Evolutionary conservation across 2,797 vertebrate species (phyloP).

Genomic region (Clarias pachynema): DNA sequence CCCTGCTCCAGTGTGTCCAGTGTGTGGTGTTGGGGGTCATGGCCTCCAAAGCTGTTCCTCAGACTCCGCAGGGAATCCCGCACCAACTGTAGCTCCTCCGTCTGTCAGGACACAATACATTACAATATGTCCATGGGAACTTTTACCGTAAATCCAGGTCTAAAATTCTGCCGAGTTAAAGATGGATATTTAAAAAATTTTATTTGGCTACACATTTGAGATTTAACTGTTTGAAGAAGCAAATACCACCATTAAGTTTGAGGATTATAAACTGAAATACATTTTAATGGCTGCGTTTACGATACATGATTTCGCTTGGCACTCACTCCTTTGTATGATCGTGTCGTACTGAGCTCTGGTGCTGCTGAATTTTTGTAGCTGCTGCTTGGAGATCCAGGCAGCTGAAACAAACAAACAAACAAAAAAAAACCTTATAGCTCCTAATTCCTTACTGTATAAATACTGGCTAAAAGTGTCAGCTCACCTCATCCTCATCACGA

Average conservation of each 20-base stretch:
- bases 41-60: slow-evolving; percentile 91
- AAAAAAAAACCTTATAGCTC: neutral
- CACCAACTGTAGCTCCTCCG: slow-evolving; percentile 91
- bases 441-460: slow-evolving; percentile 3
- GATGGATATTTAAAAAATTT: neutral
- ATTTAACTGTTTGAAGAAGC: neutral
- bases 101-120: slow-evolving; percentile 62
- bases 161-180: neutral
- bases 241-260: neutral
- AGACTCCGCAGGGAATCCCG: slow-evolving; percentile 90
- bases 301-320: neutral
- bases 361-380: slow-evolving; percentile 76
- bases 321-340: slow-evolving; percentile 81
- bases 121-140: neutral
- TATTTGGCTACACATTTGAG: neutral
- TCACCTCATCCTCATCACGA: slow-evolving; percentile 83
- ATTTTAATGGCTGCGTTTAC: neutral
- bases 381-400: slow-evolving; percentile 79
- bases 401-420: slow-evolving; percentile 56
- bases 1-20: slow-evolving; percentile 98
- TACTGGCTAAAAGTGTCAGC: neutral
- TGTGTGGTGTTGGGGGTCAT: slow-evolving; percentile 95
- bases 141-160: neutral
- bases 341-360: slow-evolving; percentile 66
- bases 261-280: neutral